Conservation (phyloP, 1,140 invertebrate species). For the Anastrepha ludens region DNA sequence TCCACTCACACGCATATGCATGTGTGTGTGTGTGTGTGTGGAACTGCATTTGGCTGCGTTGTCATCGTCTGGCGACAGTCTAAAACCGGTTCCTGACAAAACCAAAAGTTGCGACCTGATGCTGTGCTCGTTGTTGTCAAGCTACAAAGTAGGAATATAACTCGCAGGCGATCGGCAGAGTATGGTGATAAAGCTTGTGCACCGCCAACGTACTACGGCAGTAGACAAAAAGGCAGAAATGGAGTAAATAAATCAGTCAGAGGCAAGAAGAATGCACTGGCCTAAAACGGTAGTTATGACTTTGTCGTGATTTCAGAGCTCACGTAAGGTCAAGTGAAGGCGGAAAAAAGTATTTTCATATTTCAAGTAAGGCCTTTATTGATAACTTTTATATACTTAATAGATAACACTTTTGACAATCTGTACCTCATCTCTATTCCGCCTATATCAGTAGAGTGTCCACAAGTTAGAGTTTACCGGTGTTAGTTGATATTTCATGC, state of each 20-base stretch:
- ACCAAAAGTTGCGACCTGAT: constrained; percentile 32
- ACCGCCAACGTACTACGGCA: no score
- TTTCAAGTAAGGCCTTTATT: no score
- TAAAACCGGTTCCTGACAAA: constrained; percentile 29
- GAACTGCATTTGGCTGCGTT: neutral
- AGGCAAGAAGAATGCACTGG: neutral
- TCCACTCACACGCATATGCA: neutral
- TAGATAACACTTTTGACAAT: no score
- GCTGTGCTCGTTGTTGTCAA: constrained; percentile 17
- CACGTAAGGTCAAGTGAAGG: no score
- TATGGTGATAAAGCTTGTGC: no score
- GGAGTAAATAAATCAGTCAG: neutral
- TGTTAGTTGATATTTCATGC: no score
- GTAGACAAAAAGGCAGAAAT: neutral
- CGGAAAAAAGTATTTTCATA: no score
- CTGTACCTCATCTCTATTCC: no score
- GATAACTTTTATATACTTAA: no score
- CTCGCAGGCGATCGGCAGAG: neutral
- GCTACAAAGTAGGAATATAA: neutral
- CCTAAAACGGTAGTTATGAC: neutral
- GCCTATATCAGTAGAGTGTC: no score
- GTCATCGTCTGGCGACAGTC: constrained; percentile 3
- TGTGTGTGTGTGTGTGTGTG: neutral
- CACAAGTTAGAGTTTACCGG: no score
- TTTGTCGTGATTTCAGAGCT: no score